Base-by-base conservation (phyloP, 2,888 invertebrate genomes). In the Brenthis daphne region DNA sequence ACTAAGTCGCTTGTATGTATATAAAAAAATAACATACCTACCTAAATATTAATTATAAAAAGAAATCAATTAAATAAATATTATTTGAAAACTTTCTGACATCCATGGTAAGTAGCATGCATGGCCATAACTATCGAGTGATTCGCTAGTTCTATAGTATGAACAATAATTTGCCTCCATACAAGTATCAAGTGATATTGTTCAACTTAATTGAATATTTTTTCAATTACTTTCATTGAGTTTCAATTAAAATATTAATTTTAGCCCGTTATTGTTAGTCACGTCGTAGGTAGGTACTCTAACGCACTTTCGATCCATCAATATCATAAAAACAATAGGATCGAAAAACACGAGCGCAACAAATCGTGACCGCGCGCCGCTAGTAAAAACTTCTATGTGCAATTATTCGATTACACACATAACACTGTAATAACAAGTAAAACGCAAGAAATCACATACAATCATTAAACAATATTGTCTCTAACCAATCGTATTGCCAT, bases 291-390 rank as follows among this genome's bases (percentile, higher is more conserved):
- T 29, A 29, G 29, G 77, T 82, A 82, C 85, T 84, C 66, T 76
- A 74, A 78, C 77, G 82, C 80, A 80, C 81, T 84, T 86, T 85
- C 84, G 80, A 85, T 84, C 82, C 82, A 86, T 86, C 82, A 85
- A 84, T 85, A 82, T 85, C 80, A 73, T 81, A 84, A 85, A 88
- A 86, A 87, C 86, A 88, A 87, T 88, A 79, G 81, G 78, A 80
- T 79, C 75, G 76, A 79, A 79, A 83, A 82, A 85, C 82, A 79
- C 78, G 82, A 80, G 82, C 84, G 84, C 73, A 80, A 78, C 82
- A 79, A 87, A 87, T 86, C 78, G 82, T 77, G 80, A 78, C 80
- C 83, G 83, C 83, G 84, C 82, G 87, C 83, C 81, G 81, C 76
- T 74, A 76, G 75, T 79, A 79, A 81, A 79, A 80, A 79, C 73